Percentiles rank a stretch among this genome's conserved stretches.
Evolutionary conservation across 2,888 invertebrate genomes (phyloP).

Genomic region (Ichneumon xanthorius): DNA sequence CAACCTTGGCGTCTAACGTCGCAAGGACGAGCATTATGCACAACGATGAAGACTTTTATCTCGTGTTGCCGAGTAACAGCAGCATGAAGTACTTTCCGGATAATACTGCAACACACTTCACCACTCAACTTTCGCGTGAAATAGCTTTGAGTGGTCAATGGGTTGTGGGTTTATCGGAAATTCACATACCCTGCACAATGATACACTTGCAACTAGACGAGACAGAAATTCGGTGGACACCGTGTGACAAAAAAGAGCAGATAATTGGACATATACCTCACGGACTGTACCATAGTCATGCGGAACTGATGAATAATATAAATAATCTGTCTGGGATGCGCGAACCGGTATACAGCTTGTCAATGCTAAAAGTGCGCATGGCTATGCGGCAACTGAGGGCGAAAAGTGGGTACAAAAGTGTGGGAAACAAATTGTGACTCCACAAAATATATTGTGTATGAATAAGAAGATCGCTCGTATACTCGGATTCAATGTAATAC

Average conservation of each 20-base stretch:
- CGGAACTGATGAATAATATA: conserved; percentile 37
- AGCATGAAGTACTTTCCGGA: too few relatives aligned
- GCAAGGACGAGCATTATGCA: too few relatives aligned
- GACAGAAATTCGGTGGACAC: neutral
- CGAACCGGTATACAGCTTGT: neutral
- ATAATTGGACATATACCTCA: neutral
- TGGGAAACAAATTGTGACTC: too few relatives aligned
- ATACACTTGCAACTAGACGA: neutral
- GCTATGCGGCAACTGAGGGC: neutral
- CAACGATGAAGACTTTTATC: too few relatives aligned
- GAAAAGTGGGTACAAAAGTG: neutral
- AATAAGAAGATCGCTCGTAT: neutral
- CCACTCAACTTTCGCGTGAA: too few relatives aligned
- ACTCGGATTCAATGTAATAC: neutral
- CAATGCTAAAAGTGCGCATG: neutral
- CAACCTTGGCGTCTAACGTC: too few relatives aligned
- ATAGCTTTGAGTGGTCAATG: conserved; percentile 1
- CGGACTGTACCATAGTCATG: neutral
- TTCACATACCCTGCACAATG: conserved; percentile 18
- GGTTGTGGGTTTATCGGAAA: neutral
- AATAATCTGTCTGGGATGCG: neutral
- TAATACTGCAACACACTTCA: too few relatives aligned
- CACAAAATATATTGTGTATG: neutral
- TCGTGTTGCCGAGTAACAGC: too few relatives aligned
- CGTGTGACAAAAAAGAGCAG: neutral